A percentile compares a stretch with the other conserved stretches of the same genome.
These are phyloP conservation scores for Cataglyphis cursor DNA, from an alignment of 2,888 invertebrate genomes.

Conservation along the genomic window DNA sequence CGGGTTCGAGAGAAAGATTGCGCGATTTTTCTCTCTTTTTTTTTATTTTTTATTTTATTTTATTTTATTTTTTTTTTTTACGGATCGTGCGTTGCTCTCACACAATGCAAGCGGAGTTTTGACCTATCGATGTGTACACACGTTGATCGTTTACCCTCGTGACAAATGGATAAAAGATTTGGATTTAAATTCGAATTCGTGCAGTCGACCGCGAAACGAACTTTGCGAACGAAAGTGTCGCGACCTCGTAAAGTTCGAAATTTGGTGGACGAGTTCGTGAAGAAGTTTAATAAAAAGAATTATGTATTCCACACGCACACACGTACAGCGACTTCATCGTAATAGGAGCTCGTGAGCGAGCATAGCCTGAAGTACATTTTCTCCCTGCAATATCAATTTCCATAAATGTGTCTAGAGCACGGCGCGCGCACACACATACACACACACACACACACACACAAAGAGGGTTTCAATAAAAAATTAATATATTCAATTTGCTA, in stretches of 20 bases:
- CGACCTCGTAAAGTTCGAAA: conserved; percentile 2
- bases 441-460: neutral
- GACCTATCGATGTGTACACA: neutral
- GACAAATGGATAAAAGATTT: conserved; percentile 39
- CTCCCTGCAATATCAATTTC: conserved; percentile 45
- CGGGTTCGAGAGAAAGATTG: conserved; percentile 4
- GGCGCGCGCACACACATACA: neutral
- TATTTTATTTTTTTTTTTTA: neutral
- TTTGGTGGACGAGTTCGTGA: neutral
- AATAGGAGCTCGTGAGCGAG: neutral
- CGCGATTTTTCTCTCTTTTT: neutral
- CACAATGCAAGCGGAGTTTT: neutral
- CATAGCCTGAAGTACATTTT: conserved; percentile 19
- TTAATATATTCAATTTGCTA: conserved; percentile 37
- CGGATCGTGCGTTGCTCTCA: neutral
- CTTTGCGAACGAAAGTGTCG: neutral
- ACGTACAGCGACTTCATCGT: conserved; percentile 19
- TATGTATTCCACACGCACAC: conserved; percentile 22
- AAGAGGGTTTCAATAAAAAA: conserved; percentile 17
- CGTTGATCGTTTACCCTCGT: neutral
- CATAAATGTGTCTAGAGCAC: conserved; percentile 31
- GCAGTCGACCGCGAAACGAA: neutral
- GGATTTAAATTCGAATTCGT: conserved; percentile 39
- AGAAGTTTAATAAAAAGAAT: conserved; percentile 47
- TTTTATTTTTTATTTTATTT: conserved; percentile 1